These are phyloP conservation scores for Tromatobia lineatoria DNA, from an alignment of 2,888 invertebrate genomes.

Conservation along the genomic window DNA sequence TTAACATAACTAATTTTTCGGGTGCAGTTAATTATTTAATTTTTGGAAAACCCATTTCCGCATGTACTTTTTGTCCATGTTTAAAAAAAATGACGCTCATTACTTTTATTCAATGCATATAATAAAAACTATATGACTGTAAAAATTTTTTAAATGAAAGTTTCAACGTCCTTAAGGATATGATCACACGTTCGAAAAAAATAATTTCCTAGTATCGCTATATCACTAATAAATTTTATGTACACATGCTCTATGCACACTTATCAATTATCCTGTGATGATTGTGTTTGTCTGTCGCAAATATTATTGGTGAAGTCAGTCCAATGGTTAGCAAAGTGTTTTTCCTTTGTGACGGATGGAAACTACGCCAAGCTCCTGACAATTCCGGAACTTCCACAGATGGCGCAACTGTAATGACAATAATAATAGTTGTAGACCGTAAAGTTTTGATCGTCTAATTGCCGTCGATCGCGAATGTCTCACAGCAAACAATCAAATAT, in stretches of 20 bases:
- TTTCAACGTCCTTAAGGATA: background rate
- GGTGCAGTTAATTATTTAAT: no score
- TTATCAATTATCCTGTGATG: slow-evolving; percentile 1
- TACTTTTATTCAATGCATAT: no score
- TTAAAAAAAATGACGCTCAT: no score
- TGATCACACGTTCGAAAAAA: background rate
- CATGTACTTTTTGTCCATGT: no score
- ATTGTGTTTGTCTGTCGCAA: background rate
- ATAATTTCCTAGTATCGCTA: background rate
- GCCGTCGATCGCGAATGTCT: background rate
- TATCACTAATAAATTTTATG: background rate
- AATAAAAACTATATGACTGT: no score
- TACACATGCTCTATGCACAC: background rate
- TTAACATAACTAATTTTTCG: no score
- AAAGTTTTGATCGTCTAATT: background rate
- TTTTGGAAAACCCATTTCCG: no score
- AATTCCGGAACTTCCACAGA: background rate
- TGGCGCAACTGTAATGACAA: background rate
- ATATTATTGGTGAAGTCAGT: background rate
- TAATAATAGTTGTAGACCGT: background rate
- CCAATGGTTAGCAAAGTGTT: background rate
- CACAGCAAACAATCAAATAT: slow-evolving; percentile 37
- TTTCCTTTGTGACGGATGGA: background rate
- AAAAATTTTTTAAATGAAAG: no score
- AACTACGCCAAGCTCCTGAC: background rate